Conservation (phyloP, 2,113 vertebrate species). For the Nesogale talazaci region DNA sequence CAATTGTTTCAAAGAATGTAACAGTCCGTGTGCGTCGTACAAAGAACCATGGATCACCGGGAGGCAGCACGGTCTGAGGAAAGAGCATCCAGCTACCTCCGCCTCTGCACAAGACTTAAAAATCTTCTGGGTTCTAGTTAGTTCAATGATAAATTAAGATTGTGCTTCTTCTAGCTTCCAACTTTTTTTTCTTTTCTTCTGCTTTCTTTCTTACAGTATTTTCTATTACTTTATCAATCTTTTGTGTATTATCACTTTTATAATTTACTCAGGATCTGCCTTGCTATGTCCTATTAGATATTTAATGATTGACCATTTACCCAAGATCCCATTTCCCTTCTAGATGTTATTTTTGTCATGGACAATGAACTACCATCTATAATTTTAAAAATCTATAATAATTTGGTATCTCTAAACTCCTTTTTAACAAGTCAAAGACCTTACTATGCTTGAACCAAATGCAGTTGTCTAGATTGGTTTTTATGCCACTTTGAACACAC, state of each 20-base stretch:
- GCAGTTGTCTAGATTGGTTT: not conserved
- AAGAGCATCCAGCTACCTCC: no score
- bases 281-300: not conserved
- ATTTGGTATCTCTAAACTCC: not conserved
- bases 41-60: no score
- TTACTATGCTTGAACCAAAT: conserved; percentile 14
- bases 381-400: not conserved
- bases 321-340: conserved; percentile 3
- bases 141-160: no score
- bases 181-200: no score
- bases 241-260: not conserved
- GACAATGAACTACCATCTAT: not conserved
- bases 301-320: not conserved
- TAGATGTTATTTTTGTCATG: conserved; percentile 10
- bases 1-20: no score
- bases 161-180: no score
- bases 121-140: no score
- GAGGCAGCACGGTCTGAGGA: no score
- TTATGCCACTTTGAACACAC: not conserved
- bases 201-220: no score
- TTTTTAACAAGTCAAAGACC: conserved; percentile 28
- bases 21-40: no score
- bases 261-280: not conserved
- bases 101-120: no score
- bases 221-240: no score